These are phyloP conservation scores for Geodia barretti DNA, from an alignment of 37 sponge, comb jelly and placozoan genomes.

Conservation along the genomic window DNA sequence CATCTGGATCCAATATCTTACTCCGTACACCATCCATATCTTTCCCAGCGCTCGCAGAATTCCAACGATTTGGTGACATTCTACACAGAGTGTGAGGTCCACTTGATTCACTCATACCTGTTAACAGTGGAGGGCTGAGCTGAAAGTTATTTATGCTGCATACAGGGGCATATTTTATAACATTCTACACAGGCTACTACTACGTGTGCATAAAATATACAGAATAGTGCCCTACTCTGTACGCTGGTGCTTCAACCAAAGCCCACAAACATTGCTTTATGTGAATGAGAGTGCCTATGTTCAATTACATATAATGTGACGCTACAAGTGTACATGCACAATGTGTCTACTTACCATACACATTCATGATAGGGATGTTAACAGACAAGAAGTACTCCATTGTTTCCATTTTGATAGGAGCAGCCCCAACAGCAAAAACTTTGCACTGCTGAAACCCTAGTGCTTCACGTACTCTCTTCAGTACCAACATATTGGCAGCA, in stretches of 20 bases:
- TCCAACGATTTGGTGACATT: slow-evolving; percentile 26
- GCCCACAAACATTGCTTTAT: no score
- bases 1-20: slow-evolving; percentile 73
- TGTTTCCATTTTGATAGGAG: slow-evolving; percentile 67
- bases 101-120: slow-evolving; percentile 66
- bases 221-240: background rate
- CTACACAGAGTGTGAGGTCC: slow-evolving; percentile 45
- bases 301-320: no score
- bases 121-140: no score
- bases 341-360: slow-evolving; percentile 70
- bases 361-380: slow-evolving; percentile 64
- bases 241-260: no score
- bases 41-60: slow-evolving; percentile 55
- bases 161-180: no score
- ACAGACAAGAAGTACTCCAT: slow-evolving; percentile 78
- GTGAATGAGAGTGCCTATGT: no score
- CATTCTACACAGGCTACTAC: background rate
- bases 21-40: slow-evolving; percentile 33
- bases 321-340: no score
- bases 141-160: no score
- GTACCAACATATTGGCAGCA: slow-evolving; percentile 48
- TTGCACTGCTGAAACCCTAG: slow-evolving; percentile 29
- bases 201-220: background rate
- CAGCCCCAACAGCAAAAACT: slow-evolving; percentile 52
- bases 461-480: slow-evolving; percentile 44